Conservation (phyloP, 1,140 invertebrate species). For the Bactericera cockerelli region DNA sequence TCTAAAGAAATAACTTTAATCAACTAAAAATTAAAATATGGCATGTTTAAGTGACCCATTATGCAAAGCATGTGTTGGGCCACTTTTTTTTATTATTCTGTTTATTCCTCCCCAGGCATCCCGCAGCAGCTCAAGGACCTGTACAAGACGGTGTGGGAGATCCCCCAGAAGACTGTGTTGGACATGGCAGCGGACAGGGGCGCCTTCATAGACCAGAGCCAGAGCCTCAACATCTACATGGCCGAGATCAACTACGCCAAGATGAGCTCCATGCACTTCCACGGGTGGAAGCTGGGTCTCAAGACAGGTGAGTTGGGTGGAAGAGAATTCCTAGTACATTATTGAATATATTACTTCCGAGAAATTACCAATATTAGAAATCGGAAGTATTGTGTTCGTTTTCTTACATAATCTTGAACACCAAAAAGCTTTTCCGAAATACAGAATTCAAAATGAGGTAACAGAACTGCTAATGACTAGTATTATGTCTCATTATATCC, state of each 20-base stretch:
- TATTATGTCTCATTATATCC: no score
- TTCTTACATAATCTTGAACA: not conserved
- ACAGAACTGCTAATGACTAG: not conserved
- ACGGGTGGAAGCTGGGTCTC: slow-evolving; percentile 72
- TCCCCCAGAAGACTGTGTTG: slow-evolving; percentile 83
- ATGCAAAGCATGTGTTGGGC: no score
- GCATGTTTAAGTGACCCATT: no score
- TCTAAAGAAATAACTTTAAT: no score
- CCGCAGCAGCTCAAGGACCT: slow-evolving; percentile 77
- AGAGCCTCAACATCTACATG: slow-evolving; percentile 93
- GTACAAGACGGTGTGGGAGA: slow-evolving; percentile 99
- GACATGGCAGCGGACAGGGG: slow-evolving; percentile 97
- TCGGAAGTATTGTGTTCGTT: no score
- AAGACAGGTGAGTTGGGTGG: slow-evolving; percentile 34
- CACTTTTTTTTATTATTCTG: no score
- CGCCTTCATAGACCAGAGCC: slow-evolving; percentile 97
- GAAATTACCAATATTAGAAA: no score
- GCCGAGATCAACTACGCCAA: slow-evolving; percentile 86
- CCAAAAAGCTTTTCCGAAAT: not conserved
- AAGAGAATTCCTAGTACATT: no score
- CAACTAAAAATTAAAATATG: no score
- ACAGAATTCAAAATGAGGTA: not conserved
- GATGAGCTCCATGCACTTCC: slow-evolving; percentile 95
- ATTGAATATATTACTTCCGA: not conserved
- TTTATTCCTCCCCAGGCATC: no score